Evolutionary conservation across 2,113 vertebrate species (phyloP), one percentile per base, ranked within the genome.

Genomic region (Daphoenositta chrysoptera): DNA sequence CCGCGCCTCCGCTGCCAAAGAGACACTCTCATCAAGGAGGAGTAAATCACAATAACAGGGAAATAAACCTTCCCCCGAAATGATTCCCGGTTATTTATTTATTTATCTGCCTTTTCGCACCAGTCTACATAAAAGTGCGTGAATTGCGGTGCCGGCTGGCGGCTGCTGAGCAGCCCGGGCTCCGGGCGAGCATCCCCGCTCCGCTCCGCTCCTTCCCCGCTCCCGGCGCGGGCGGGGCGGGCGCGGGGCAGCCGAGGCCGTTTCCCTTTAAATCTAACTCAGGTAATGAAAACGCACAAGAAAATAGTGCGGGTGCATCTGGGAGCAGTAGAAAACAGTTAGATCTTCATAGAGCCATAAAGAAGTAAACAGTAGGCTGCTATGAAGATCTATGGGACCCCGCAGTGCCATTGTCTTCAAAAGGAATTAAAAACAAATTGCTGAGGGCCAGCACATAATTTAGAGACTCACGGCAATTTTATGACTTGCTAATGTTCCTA

Each of bases 401-500:
- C 97, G 97, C 98, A 98, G 99, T 98, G 98, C 98, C 98, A 99
- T 99, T 99, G 99, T 99, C 99, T 99, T 98, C 98, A 98, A 98
- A 99, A 98, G 98, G 98, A 99, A 99, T 99, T 99, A 99, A 99
- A 99, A 99, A 99, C 99, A 99, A 99, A 99, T 99, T 99, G 99
- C 99, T 99, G 97, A 99, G 98, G 99, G 99, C 99, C 98, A 98
- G 98, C 98, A 98, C 99, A 99, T 99, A 98, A 99, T 99, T 99
- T 99, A 99, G 99, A 99, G 98, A 99, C 98, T 99, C 98, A 98
- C 99, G 98, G 99, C 99, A 99, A 99, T 99, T 99, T 99, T 99
- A 99, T 99, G 99, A 99, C 99, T 99, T 98, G 99, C 99, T 99
- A 99, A 99, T 99, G 99, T 99, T 99, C 98, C 98, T 99, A 99